Evolutionary conservation across 2,113 vertebrate species (phyloP).

Genomic region (Ictidomys tridecemlineatus): DNA sequence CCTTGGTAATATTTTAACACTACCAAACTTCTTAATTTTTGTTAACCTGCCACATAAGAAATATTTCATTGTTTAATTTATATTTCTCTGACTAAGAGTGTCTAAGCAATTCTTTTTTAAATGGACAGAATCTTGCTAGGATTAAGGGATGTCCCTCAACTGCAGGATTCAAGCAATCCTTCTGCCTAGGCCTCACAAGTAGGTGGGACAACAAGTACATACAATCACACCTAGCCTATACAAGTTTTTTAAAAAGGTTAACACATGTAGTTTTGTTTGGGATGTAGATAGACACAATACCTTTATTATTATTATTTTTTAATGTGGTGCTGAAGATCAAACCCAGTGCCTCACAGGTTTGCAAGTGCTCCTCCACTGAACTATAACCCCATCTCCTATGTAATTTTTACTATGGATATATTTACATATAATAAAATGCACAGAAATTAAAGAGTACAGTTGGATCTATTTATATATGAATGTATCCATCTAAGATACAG

Average conservation of each 20-base stretch:
- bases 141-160: background rate
- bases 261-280: too few species aligned
- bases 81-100: background rate
- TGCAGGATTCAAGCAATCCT: background rate
- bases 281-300: too few species aligned
- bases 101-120: background rate
- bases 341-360: too few species aligned
- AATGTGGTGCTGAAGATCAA: too few species aligned
- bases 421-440: constrained; percentile 47
- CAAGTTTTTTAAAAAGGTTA: background rate
- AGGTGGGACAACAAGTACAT: background rate
- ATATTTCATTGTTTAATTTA: constrained; percentile 42
- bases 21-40: constrained; percentile 26
- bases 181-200: too few species aligned
- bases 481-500: background rate
- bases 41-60: background rate
- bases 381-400: too few species aligned
- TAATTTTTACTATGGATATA: constrained; percentile 5
- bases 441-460: background rate
- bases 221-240: too few species aligned
- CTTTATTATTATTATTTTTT: too few species aligned
- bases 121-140: background rate
- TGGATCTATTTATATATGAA: constrained; percentile 26
- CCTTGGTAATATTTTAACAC: background rate
- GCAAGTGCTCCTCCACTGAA: too few species aligned